These are phyloP conservation scores for Scalopus aquaticus DNA, from an alignment of 2,113 vertebrate species.

Conservation along the genomic window DNA sequence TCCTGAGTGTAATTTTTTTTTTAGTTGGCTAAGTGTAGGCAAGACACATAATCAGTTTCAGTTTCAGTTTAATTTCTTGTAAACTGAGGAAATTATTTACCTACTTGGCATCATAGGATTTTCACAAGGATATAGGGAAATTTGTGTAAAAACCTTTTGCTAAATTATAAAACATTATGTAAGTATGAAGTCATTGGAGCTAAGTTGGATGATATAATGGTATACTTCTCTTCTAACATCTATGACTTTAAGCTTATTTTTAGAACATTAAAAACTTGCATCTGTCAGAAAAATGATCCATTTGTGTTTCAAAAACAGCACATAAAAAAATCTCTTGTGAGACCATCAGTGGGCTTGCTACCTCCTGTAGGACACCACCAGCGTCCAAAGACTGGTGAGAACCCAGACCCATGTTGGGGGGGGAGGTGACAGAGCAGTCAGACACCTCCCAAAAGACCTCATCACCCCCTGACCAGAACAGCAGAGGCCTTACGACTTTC, in stretches of 20 bases:
- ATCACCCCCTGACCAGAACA: too few species aligned
- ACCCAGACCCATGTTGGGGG: too few species aligned
- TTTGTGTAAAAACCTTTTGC: not conserved
- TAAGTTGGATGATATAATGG: not conserved
- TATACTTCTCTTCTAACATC: not conserved
- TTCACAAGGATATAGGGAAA: not conserved
- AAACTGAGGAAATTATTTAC: not conserved
- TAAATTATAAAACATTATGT: not conserved
- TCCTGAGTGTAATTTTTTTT: not conserved
- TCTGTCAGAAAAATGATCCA: not conserved
- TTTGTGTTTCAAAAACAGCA: constrained; percentile 1
- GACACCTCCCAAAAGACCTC: too few species aligned
- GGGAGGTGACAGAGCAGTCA: too few species aligned
- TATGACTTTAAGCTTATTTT: not conserved
- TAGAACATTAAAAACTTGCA: not conserved
- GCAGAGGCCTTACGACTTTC: too few species aligned
- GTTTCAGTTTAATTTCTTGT: not conserved
- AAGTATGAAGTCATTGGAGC: not conserved
- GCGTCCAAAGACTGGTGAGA: too few species aligned
- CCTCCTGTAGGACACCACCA: too few species aligned
- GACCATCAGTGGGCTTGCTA: too few species aligned
- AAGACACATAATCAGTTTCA: not conserved
- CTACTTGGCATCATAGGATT: not conserved
- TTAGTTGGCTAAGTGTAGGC: not conserved
- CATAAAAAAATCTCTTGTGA: not conserved